Conservation (phyloP, 2,113 vertebrate genomes). For the Coptodon bakossiorum region DNA sequence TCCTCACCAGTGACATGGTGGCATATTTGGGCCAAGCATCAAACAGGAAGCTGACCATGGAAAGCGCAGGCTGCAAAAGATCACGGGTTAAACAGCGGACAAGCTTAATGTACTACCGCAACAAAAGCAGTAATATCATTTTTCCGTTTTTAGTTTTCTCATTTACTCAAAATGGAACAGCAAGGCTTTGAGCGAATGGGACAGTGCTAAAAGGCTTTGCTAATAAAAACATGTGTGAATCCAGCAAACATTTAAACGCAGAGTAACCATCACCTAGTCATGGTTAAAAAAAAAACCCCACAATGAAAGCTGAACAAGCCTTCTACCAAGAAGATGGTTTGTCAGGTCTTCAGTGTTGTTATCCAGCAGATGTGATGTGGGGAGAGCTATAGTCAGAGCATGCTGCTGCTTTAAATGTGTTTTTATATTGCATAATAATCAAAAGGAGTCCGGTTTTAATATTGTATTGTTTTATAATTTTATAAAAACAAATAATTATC, state of each 20-base stretch:
- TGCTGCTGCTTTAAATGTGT: background rate
- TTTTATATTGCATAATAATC: background rate
- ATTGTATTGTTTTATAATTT: background rate
- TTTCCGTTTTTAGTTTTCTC: background rate
- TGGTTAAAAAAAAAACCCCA: accelerated
- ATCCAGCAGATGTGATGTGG: background rate
- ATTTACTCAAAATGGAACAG: background rate
- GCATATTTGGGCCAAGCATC: background rate
- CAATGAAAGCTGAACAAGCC: background rate
- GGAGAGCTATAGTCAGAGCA: background rate
- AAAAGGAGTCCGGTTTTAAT: background rate
- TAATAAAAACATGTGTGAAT: background rate
- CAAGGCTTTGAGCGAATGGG: background rate
- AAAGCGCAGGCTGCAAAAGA: background rate
- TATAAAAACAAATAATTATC: background rate
- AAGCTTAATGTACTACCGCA: background rate
- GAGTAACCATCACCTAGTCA: background rate
- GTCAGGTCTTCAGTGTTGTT: background rate
- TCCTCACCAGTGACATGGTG: background rate
- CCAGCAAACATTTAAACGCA: background rate
- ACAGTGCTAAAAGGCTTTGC: background rate
- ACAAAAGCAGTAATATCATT: background rate
- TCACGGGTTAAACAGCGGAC: background rate
- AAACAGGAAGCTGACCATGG: background rate
- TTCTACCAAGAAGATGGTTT: background rate